Base-by-base conservation (phyloP, 2,797 vertebrate genomes). In the Poeciliopsis infans region DNA sequence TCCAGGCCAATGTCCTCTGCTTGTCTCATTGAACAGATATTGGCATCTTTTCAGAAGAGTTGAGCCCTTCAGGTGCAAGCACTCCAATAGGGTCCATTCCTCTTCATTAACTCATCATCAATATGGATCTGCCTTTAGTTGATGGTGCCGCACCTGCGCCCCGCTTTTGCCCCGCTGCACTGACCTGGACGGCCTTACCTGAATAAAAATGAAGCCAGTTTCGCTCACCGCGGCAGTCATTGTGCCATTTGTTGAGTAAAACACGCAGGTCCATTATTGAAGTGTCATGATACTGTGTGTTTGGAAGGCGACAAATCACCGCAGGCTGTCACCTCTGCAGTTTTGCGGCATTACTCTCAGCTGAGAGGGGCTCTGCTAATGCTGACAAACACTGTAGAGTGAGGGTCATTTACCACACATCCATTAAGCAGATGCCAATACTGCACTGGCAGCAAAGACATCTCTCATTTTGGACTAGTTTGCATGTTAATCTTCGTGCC, bases 121-220 rank as follows among this genome's bases (percentile, higher is more conserved):
- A 89, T 91, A 91, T 86, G 84, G 90, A 93, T 93, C 89, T 95
- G 96, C 96, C 88, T 96, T 96, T 94, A 96, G 87, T 96, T 94
- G 86, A 97, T 95, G 81, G 93, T 93, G 79, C 96, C 96, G 93
- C 94, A 88, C 88, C 96, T 96, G 87, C 83, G 94, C 95, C 82
- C 94, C 95, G 84, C 28, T 33, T 95, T 95, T 81, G 96, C 96
- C 95, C 97, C 91, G 81, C 89, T 96, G 94, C 91, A 91, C 95
- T 75, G 89, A 87, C 95, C 96, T 31, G 95, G 95, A 93, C 96
- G 95, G 90, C 95, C 95, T 85, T 93, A 83, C 95, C 96, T 97
- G 94, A 89, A 92, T 93, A 93, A 93, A 93, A 91, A 93, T 89
- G 83, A 93, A 92, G 87, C 83, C 89, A 85, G 88, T 89, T 91